A percentile compares a stretch with the other conserved stretches of the same genome.
These are phyloP conservation scores for Drosophila stalkeri DNA, from an alignment of 2,888 invertebrate species.

Conservation along the genomic window DNA sequence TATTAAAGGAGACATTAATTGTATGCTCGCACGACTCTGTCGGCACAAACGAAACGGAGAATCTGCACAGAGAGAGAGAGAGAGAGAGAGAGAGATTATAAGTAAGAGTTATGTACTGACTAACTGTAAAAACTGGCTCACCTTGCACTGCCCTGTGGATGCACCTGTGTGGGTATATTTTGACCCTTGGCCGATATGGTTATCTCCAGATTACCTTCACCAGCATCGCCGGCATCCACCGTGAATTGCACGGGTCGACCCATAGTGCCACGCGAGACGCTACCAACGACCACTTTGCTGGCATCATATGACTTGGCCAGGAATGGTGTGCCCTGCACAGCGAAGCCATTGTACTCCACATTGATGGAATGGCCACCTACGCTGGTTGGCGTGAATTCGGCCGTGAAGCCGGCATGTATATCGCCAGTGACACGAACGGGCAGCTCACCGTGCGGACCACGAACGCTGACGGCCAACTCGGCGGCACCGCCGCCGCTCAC, in stretches of 20 bases:
- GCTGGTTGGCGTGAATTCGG: constrained; percentile 95
- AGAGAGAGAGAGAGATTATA: background rate
- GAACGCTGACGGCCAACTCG: constrained; percentile 94
- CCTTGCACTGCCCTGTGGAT: constrained; percentile 93
- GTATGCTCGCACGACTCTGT: constrained; percentile 97
- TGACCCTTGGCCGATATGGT: constrained; percentile 97
- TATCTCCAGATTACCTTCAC: constrained; percentile 98
- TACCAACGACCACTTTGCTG: constrained; percentile 92
- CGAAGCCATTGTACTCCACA: constrained; percentile 95
- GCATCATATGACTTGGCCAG: constrained; percentile 97
- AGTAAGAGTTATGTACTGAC: background rate
- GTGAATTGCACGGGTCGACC: constrained; percentile 97
- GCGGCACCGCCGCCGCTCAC: constrained; percentile 90
- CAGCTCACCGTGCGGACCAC: constrained; percentile 93
- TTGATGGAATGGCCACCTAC: constrained; percentile 97
- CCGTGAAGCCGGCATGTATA: constrained; percentile 93
- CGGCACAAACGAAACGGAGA: constrained; percentile 98
- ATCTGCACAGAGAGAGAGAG: constrained; percentile 86
- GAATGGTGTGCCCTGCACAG: constrained; percentile 95
- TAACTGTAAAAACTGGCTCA: constrained; percentile 39
- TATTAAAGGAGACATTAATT: constrained; percentile 99
- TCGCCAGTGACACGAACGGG: constrained; percentile 96
- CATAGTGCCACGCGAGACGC: constrained; percentile 92
- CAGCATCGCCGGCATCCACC: constrained; percentile 98
- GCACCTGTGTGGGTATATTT: constrained; percentile 97